Evolutionary conservation across 30 jellyfish, hydroid and myxozoan species (phyloP).

Genomic region (Mastigias papua): DNA sequence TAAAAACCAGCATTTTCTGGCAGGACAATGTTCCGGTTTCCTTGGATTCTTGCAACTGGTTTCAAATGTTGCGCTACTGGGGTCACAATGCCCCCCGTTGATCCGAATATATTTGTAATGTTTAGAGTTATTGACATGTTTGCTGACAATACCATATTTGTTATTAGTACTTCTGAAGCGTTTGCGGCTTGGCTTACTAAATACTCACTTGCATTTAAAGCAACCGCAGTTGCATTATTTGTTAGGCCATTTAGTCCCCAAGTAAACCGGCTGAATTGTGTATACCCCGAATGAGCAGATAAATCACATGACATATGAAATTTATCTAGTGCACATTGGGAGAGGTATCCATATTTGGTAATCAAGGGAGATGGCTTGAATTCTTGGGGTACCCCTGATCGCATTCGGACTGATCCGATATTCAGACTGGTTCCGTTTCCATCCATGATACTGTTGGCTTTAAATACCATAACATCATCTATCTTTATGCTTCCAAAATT

Average conservation of each 20-base stretch:
- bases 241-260: conserved; percentile 21
- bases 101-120: conserved; percentile 41
- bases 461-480: conserved; percentile 14
- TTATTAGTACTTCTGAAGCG: conserved; percentile 40
- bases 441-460: conserved; percentile 17
- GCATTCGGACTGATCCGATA: neutral
- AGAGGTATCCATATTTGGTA: conserved; percentile 29
- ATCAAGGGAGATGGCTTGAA: conserved; percentile 26
- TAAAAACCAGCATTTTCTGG: neutral
- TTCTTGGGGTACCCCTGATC: neutral
- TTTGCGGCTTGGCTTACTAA: conserved; percentile 11
- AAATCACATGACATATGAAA: conserved; percentile 29
- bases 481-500: conserved; percentile 11
- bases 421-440: conserved; percentile 4
- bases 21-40: conserved; percentile 2
- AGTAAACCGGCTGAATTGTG: conserved; percentile 10
- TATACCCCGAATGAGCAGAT: conserved; percentile 26
- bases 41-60: conserved; percentile 58
- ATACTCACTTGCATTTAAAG: conserved; percentile 4
- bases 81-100: neutral
- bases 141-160: conserved; percentile 12
- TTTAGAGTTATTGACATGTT: conserved; percentile 20
- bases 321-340: conserved; percentile 25
- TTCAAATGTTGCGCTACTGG: neutral
- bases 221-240: neutral